Evolutionary conservation across 2,113 vertebrate species (phyloP).

Genomic region (Mirounga angustirostris): DNA sequence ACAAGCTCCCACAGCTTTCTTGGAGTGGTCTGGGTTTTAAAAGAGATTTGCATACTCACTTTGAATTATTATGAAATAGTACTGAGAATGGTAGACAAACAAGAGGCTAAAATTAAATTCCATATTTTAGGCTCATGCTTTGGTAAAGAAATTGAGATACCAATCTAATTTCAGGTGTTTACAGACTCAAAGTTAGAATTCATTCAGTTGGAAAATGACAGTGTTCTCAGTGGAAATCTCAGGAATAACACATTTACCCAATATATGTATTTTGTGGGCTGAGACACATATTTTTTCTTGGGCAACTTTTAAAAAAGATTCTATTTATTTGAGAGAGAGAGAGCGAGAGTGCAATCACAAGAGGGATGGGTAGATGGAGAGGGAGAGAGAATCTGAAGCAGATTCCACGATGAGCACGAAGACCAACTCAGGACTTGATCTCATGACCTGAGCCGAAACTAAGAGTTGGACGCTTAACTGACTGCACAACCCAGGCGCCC

Average conservation of each 20-base stretch:
- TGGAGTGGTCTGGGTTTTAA: neutral
- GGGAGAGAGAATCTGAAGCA: neutral
- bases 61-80: neutral
- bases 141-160: slow-evolving; percentile 3
- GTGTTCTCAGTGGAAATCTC: slow-evolving; percentile 7
- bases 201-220: neutral
- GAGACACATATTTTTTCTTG: neutral
- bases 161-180: slow-evolving; percentile 52
- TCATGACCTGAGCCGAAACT: neutral
- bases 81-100: slow-evolving; percentile 19
- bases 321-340: neutral
- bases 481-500: neutral
- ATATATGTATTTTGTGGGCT: neutral
- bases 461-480: too few species aligned
- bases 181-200: neutral
- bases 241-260: slow-evolving; percentile 9
- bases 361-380: neutral
- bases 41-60: neutral
- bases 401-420: neutral
- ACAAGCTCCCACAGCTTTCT: neutral
- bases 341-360: neutral
- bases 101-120: slow-evolving; percentile 34
- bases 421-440: neutral
- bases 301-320: slow-evolving; percentile 28
- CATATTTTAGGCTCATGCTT: neutral